phyloP scores from a whole-genome alignment of 1,140 invertebrate species.

The Trichoplusia ni region DNA sequence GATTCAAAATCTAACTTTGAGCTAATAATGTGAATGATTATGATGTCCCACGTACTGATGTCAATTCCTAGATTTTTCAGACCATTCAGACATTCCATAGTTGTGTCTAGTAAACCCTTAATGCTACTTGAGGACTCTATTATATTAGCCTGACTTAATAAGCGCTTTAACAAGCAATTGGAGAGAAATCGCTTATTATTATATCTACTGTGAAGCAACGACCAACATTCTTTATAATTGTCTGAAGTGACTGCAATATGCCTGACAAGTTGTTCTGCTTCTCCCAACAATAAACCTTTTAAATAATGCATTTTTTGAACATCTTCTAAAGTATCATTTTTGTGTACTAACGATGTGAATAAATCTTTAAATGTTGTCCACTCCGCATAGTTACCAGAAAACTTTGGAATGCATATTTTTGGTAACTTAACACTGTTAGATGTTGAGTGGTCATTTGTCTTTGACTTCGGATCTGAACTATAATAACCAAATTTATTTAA shows the following conservation, averaged over 20 bases:
- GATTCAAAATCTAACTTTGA: too few relatives aligned
- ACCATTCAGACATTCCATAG: too few relatives aligned
- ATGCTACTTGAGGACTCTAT: too few relatives aligned
- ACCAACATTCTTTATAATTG: conserved; percentile 41
- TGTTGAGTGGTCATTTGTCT: not conserved
- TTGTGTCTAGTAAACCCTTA: too few relatives aligned
- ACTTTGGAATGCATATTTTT: conserved; percentile 13
- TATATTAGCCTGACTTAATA: conserved; percentile 27
- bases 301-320: conserved; percentile 40
- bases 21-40: too few relatives aligned
- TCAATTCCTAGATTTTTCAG: too few relatives aligned
- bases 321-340: conserved; percentile 31
- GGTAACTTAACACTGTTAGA: conserved; percentile 16
- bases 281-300: conserved; percentile 29
- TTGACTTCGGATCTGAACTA: not conserved
- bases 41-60: too few relatives aligned
- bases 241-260: conserved; percentile 31
- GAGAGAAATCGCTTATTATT: conserved; percentile 30
- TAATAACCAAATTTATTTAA: not conserved
- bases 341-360: conserved; percentile 37
- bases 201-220: conserved; percentile 29
- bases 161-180: conserved; percentile 14
- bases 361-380: conserved; percentile 37
- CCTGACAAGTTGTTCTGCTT: conserved; percentile 37
- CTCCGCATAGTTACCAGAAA: conserved; percentile 29